Percentiles rank a stretch among this genome's conserved stretches.
phyloP scores from a whole-genome alignment of 2,797 vertebrate genomes.

The Oryzias dopingdopingensis region DNA sequence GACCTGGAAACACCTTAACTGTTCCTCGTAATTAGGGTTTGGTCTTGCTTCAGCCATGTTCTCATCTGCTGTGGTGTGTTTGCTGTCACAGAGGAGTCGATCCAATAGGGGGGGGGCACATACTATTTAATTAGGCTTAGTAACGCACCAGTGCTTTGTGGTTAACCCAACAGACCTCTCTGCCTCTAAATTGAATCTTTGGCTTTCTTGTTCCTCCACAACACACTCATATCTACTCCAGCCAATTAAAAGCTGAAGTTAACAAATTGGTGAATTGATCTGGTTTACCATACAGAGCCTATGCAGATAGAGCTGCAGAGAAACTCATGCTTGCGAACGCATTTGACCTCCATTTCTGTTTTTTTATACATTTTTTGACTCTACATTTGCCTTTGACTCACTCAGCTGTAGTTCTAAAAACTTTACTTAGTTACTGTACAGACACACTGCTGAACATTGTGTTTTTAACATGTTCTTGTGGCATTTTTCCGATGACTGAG shows the following conservation, averaged over 20 bases:
- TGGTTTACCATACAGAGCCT: slow-evolving; percentile 61
- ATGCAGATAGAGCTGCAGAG: slow-evolving; percentile 25
- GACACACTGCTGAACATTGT: too few relatives aligned
- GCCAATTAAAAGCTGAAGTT: slow-evolving; percentile 83
- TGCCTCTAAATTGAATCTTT: slow-evolving; percentile 56
- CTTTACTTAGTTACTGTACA: too few relatives aligned
- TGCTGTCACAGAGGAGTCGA: slow-evolving; percentile 44
- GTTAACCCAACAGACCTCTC: slow-evolving; percentile 62
- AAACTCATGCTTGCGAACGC: background rate
- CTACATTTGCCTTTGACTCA: background rate
- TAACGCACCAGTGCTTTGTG: slow-evolving; percentile 70
- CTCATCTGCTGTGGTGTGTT: slow-evolving; percentile 18
- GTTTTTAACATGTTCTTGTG: too few relatives aligned
- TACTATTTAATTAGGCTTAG: slow-evolving; percentile 74
- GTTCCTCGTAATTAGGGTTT: slow-evolving; percentile 40
- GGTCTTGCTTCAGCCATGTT: slow-evolving; percentile 17
- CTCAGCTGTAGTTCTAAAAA: too few relatives aligned
- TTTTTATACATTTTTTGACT: background rate
- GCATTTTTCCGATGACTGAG: too few relatives aligned
- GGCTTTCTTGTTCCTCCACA: slow-evolving; percentile 37
- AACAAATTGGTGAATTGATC: slow-evolving; percentile 80
- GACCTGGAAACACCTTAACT: slow-evolving; percentile 60
- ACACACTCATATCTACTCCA: slow-evolving; percentile 39
- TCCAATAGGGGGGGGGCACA: slow-evolving; percentile 28
- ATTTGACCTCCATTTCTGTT: slow-evolving; percentile 2